Evolutionary conservation across 2,888 invertebrate species (phyloP).

Genomic region (Callinectes sapidus): DNA sequence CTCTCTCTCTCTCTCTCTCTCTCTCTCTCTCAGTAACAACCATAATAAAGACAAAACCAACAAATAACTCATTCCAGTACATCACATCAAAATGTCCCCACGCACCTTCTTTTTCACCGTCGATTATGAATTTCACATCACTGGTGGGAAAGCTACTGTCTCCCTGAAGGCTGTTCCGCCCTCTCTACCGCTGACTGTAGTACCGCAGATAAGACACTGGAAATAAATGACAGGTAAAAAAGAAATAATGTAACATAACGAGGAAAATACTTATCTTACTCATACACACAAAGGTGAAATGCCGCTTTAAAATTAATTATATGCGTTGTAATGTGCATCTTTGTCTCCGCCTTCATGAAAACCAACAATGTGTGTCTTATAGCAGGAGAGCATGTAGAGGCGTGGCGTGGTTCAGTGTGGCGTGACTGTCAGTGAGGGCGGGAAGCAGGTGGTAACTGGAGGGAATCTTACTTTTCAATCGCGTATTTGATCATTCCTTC

Average conservation of each 20-base stretch:
- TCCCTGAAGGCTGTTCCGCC: no score
- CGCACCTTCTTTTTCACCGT: no score
- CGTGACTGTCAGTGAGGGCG: neutral
- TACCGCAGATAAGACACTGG: no score
- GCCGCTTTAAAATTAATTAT: neutral
- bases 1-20: conserved; percentile 30
- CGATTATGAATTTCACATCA: no score
- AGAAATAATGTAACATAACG: neutral
- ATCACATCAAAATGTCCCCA: no score
- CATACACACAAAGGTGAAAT: no score
- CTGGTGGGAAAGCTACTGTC: no score
- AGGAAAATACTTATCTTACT: no score
- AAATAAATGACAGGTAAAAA: neutral
- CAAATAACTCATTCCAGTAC: no score
- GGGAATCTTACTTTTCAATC: neutral
- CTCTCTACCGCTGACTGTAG: no score
- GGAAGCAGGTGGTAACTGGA: neutral
- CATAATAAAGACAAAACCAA: no score
- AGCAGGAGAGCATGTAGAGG: neutral
- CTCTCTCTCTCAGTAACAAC: neutral
- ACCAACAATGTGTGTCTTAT: neutral
- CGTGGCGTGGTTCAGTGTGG: neutral
- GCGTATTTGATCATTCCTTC: neutral
- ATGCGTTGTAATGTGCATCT: neutral
- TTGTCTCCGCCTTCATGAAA: no score